Conservation (phyloP, 2,113 vertebrate genomes). For the Amblyopsis rosae region DNA sequence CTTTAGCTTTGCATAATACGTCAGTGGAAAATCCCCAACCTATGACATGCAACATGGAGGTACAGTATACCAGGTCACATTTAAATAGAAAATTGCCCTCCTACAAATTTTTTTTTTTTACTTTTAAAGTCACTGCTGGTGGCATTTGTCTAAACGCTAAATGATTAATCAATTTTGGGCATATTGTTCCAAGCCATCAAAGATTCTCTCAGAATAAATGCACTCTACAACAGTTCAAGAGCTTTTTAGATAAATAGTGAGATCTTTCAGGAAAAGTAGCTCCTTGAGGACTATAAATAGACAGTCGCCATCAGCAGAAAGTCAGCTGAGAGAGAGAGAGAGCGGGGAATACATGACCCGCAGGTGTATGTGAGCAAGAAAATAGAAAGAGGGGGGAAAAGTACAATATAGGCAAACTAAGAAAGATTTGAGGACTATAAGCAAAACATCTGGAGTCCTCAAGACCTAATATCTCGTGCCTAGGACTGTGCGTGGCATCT, state of each 20-base stretch:
- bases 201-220: slow-evolving; percentile 67
- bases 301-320: slow-evolving; percentile 56
- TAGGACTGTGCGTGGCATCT: slow-evolving; percentile 44
- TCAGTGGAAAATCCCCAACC: too few species aligned
- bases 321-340: slow-evolving; percentile 56
- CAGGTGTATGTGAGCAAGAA: too few species aligned
- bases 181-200: slow-evolving; percentile 57
- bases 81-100: slow-evolving; percentile 61
- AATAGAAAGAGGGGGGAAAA: background rate
- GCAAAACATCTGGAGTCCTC: slow-evolving; percentile 55
- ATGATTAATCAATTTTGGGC: slow-evolving; percentile 63
- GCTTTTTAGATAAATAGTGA: slow-evolving; percentile 64
- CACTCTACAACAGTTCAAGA: slow-evolving; percentile 55
- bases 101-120: slow-evolving; percentile 36
- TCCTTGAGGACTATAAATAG: slow-evolving; percentile 72
- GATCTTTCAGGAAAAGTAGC: slow-evolving; percentile 63
- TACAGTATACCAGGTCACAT: slow-evolving; percentile 63
- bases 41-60: slow-evolving; percentile 39
- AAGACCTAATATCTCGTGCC: slow-evolving; percentile 68
- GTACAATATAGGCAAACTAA: background rate
- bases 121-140: slow-evolving; percentile 65
- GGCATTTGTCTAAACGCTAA: slow-evolving; percentile 54
- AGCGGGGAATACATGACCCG: slow-evolving; percentile 20
- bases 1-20: background rate
- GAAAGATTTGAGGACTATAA: slow-evolving; percentile 42